Conservation (phyloP, 2,888 invertebrate species). For the Lepidocyrtinus sp. region DNA sequence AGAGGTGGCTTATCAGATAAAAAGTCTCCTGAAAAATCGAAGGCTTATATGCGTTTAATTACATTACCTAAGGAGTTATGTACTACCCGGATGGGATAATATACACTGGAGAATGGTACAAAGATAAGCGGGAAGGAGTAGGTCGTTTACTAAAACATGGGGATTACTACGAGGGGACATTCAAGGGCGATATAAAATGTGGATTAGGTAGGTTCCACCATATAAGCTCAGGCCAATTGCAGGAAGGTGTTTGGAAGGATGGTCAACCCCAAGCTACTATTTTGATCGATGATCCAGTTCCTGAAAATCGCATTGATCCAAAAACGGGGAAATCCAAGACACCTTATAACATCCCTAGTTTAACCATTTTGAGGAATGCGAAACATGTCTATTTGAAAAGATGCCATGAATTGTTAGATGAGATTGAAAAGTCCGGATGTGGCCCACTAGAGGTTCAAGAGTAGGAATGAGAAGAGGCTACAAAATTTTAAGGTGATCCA, state of each 20-base stretch:
- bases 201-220: constrained; percentile 80
- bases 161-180: constrained; percentile 68
- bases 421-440: constrained; percentile 19
- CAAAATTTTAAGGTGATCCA: neutral
- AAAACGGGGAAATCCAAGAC: constrained; percentile 33
- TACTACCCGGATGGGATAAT: constrained; percentile 62
- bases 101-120: constrained; percentile 60
- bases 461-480: neutral
- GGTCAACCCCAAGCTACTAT: constrained; percentile 71
- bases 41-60: too few species aligned
- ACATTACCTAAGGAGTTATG: constrained; percentile 66
- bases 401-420: constrained; percentile 63
- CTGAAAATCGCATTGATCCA: constrained; percentile 22
- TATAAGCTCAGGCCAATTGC: constrained; percentile 78
- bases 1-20: neutral
- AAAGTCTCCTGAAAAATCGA: neutral
- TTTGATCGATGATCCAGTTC: constrained; percentile 59
- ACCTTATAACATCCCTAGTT: constrained; percentile 58
- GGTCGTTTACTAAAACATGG: constrained; percentile 62
- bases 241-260: constrained; percentile 79
- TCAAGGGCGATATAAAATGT: constrained; percentile 62
- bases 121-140: constrained; percentile 61
- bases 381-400: constrained; percentile 56
- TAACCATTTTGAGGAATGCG: constrained; percentile 60
- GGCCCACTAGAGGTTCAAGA: neutral